Conservation (phyloP, 2,113 vertebrate species). For the Tilapia sparmanii region DNA sequence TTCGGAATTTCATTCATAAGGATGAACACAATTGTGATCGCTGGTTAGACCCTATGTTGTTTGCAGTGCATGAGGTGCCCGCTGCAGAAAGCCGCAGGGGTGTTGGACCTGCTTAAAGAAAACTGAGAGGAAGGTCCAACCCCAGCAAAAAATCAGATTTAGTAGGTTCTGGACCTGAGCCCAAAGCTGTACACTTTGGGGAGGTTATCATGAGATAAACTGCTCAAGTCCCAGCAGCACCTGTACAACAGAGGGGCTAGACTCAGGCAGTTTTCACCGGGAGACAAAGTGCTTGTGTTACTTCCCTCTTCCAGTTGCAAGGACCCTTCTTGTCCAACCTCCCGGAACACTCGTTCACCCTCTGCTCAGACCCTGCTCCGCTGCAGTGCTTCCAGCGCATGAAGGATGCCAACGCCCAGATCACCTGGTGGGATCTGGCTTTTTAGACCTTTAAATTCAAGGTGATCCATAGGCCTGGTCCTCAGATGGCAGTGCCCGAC, state of each 20-base stretch:
- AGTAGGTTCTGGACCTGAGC: not conserved
- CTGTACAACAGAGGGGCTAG: not conserved
- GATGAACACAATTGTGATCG: not conserved
- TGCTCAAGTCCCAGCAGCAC: not conserved
- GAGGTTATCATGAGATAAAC: not conserved
- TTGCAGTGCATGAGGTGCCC: not conserved
- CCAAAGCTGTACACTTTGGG: not conserved
- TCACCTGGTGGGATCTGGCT: not conserved
- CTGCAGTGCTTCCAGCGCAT: not conserved
- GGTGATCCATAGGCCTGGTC: not conserved
- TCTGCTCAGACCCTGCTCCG: not conserved
- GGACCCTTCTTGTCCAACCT: not conserved
- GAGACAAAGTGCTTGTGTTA: not conserved
- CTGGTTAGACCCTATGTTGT: not conserved
- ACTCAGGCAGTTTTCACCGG: not conserved
- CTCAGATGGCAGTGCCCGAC: not conserved
- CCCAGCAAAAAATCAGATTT: not conserved
- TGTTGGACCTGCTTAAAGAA: not conserved
- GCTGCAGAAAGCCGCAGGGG: not conserved
- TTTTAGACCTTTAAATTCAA: not conserved
- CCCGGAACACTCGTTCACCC: not conserved
- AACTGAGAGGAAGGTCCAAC: not conserved
- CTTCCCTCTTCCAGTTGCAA: not conserved
- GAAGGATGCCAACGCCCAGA: not conserved
- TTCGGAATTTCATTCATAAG: not conserved